These are phyloP conservation scores for Acrobeloides nanus DNA, from an alignment of 2,888 invertebrate genomes.

Conservation along the genomic window DNA sequence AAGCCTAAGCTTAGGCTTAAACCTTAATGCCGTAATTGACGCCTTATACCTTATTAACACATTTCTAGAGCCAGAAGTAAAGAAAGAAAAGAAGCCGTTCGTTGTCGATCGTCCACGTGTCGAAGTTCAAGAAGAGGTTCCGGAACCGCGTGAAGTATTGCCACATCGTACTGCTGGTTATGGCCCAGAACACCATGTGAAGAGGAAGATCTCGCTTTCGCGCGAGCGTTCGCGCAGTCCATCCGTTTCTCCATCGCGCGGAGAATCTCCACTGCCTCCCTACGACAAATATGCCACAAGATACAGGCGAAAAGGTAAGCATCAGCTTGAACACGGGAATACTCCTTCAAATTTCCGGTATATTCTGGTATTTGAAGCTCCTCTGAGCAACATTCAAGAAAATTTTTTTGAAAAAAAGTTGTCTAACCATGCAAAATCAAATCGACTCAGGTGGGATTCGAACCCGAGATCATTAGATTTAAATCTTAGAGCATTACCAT, in stretches of 20 bases:
- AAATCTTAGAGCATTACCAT: too few relatives aligned
- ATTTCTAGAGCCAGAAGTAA: too few relatives aligned
- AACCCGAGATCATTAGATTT: too few relatives aligned
- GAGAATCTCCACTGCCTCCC: conserved; percentile 25
- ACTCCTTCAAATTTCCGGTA: too few relatives aligned
- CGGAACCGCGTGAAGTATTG: conserved; percentile 34
- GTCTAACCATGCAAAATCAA: too few relatives aligned
- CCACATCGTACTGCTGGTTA: conserved; percentile 46
- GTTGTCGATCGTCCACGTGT: conserved; percentile 12
- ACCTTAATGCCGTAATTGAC: conserved; percentile 39
- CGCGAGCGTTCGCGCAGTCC: conserved; percentile 39
- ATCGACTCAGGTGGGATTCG: too few relatives aligned
- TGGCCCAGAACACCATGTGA: conserved; percentile 39
- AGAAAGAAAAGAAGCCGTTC: conserved; percentile 13
- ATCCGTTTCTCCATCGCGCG: conserved; percentile 26
- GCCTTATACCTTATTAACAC: conserved; percentile 43
- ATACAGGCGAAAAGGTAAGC: conserved; percentile 11
- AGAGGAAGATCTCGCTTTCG: conserved; percentile 37
- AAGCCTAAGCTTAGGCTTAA: conserved; percentile 34
- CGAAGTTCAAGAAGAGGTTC: conserved; percentile 33
- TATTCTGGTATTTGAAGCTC: too few relatives aligned
- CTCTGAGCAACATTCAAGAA: too few relatives aligned
- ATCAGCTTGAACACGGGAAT: too few relatives aligned
- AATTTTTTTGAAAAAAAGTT: too few relatives aligned
- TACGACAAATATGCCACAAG: conserved; percentile 8